A percentile compares a stretch with the other conserved stretches of the same genome.
Conservation (phyloP, 2,888 invertebrate species). For the Ceratothoa steindachneri region DNA sequence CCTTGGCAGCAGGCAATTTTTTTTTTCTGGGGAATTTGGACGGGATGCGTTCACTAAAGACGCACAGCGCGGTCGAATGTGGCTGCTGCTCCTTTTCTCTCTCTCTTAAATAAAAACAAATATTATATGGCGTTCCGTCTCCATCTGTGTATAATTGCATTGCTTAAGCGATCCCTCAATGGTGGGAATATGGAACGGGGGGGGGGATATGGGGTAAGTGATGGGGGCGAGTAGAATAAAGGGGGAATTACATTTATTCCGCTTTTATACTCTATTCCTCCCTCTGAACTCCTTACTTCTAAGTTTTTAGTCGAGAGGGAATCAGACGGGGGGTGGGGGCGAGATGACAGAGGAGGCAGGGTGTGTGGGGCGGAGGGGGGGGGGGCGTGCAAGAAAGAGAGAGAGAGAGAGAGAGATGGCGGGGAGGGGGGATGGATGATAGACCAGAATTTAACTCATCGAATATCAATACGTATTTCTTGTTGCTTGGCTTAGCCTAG, state of each 20-base stretch:
- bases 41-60: neutral
- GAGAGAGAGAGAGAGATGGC: neutral
- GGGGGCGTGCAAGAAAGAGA: neutral
- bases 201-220: neutral
- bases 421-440: neutral
- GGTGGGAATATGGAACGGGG: neutral
- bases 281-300: neutral
- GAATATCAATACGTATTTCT: constrained; percentile 12
- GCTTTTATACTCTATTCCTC: neutral
- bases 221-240: neutral
- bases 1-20: too few species aligned
- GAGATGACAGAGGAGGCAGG: neutral
- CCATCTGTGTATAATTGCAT: constrained; percentile 6
- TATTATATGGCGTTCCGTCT: constrained; percentile 9
- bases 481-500: constrained; percentile 6
- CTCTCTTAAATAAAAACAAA: neutral
- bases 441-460: constrained; percentile 13
- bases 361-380: neutral
- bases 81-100: neutral
- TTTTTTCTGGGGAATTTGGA: too few species aligned
- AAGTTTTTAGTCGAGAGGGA: neutral
- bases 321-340: neutral
- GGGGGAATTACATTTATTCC: neutral
- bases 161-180: constrained; percentile 13
- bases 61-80: neutral